phyloP scores from a whole-genome alignment of 2,888 invertebrate genomes.

The Chaitophorus viminalis region DNA sequence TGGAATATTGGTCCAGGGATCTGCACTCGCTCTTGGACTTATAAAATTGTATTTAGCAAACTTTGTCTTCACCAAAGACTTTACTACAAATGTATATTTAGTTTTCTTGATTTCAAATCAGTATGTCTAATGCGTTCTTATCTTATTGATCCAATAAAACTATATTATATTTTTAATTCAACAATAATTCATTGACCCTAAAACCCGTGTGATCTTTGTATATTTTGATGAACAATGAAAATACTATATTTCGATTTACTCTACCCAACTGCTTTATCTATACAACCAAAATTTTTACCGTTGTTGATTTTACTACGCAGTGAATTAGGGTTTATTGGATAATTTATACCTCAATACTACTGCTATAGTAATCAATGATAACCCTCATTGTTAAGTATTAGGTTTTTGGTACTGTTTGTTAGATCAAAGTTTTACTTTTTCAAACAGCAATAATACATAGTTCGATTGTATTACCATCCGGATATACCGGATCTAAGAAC shows the following conservation, averaged over 20 bases:
- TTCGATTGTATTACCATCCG: not conserved
- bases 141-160: no score
- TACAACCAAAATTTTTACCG: not conserved
- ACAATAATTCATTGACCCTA: no score
- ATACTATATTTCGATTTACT: not conserved
- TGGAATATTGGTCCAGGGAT: no score
- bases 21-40: no score
- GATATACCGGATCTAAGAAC: not conserved
- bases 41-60: no score
- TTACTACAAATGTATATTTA: no score
- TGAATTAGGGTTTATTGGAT: not conserved
- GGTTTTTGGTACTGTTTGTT: not conserved
- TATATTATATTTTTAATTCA: no score
- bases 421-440: not conserved
- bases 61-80: no score
- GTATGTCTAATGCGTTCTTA: no score
- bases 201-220: no score
- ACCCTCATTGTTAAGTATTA: not conserved
- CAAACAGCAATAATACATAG: not conserved
- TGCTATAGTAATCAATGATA: not conserved
- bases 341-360: not conserved
- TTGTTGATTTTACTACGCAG: not conserved
- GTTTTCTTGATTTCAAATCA: no score
- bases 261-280: not conserved
- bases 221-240: not conserved